A percentile compares a stretch with the other conserved stretches of the same genome.
Conservation (phyloP, 2,113 vertebrate genomes). For the Paradoxurus hermaphroditus region DNA sequence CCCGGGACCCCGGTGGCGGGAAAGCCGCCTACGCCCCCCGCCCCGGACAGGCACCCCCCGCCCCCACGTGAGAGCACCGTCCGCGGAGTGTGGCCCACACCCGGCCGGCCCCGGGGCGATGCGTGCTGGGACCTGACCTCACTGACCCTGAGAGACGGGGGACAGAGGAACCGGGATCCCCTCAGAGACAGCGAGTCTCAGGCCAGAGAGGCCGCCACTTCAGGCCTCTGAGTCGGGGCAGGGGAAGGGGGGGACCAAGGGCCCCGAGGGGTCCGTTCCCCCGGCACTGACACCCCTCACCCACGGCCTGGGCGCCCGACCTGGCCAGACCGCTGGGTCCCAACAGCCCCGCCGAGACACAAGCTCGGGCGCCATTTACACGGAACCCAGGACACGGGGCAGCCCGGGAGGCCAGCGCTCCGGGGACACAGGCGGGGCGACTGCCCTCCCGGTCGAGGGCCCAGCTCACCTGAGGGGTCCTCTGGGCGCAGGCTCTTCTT, state of each 20-base stretch:
- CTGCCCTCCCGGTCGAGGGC: not conserved
- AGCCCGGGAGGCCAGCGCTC: not conserved
- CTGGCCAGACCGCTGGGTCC: not conserved
- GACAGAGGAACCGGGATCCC: not conserved
- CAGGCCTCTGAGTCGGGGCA: fast-evolving
- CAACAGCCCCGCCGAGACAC: not conserved
- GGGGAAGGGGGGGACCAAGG: not conserved
- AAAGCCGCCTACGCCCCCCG: not conserved
- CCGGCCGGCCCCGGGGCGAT: not conserved
- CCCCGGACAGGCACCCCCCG: not conserved
- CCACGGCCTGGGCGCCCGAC: not conserved
- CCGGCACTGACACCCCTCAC: not conserved
- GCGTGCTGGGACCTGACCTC: not conserved
- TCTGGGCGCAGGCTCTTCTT: slow-evolving; percentile 94
- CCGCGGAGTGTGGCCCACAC: not conserved
- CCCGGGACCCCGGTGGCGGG: too few species aligned
- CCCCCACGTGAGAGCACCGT: not conserved
- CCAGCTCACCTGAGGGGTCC: slow-evolving; percentile 84
- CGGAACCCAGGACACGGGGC: fast-evolving
- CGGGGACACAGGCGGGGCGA: not conserved
- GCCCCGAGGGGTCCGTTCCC: not conserved
- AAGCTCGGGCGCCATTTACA: fast-evolving
- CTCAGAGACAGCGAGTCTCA: not conserved
- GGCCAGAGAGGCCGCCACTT: not conserved
- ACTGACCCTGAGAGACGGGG: not conserved